Base-by-base conservation (phyloP, 2,888 invertebrate genomes). In the Amiota minor region DNA sequence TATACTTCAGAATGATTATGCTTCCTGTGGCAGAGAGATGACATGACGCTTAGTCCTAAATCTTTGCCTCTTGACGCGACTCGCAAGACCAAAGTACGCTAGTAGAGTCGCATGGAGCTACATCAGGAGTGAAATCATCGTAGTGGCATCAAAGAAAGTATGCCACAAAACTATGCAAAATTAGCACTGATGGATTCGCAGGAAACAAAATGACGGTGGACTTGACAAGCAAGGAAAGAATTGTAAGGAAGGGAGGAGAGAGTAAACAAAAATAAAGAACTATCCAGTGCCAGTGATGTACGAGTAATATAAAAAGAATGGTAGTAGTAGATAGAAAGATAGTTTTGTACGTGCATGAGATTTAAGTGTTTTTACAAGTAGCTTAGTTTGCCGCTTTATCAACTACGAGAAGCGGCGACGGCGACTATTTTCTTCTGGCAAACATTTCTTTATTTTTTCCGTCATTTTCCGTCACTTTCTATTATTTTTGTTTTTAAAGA, bases 171-270 rank as follows among this genome's bases (percentile, higher is more conserved):
- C 84, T 86, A 83, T 83, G 83, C 83, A 83, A 86, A 83, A 86
- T 86, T 85, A 86, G 86, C 85, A 79, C 79, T 83, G 83, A 83
- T 83, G 83, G 83, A 86, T 86, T 84, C 78, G 77, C 81, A 83
- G 84, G 86, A 84, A 85, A 23, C 9, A 47, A 11, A 62, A 61
- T 55, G 72, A 72, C 50, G 35, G 6, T 35, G 6, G 35, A 35
- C 35, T 6, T 6, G 35, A 35, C 35, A 35, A 35, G 14, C 70
- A 70, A 70, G 35, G 62, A 70, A 56, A 49, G 35, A 20, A 23
- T n/a, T n/a, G 23, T 45, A 65, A 18, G 70, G 67, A 76, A 74
- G 72, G 72, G 71, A 72, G 65, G 68, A 72, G 65, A 74, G 46
- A 67, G 53, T 53, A 6, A 35, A 6, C 35, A 35, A 35, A 35